Conservation (phyloP, 2,888 invertebrate genomes). For the Physocephala rufipes region DNA sequence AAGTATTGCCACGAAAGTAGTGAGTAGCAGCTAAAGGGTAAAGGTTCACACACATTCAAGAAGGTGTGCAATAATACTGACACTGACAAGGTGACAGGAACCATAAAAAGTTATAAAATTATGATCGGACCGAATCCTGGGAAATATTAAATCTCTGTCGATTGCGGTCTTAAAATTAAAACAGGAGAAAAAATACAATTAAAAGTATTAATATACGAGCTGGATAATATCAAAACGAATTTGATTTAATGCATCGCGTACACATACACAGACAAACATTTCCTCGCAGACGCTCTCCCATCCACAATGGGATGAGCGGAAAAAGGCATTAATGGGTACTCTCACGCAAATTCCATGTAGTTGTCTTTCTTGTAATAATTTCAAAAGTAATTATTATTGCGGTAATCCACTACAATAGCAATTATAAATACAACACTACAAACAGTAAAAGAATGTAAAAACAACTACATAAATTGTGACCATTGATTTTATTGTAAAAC, state of each 20-base stretch:
- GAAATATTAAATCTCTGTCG: not conserved
- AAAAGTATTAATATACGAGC: slow-evolving; percentile 13
- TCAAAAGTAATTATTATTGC: not conserved
- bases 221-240: not conserved
- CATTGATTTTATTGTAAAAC: too few species aligned
- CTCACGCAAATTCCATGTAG: too few species aligned
- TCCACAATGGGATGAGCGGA: not conserved
- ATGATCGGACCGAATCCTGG: not conserved
- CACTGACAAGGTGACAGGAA: too few species aligned
- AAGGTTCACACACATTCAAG: too few species aligned
- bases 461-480: too few species aligned
- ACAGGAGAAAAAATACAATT: not conserved
- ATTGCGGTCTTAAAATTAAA: not conserved
- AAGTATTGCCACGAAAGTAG: too few species aligned
- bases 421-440: not conserved
- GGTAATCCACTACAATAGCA: not conserved
- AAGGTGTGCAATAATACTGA: too few species aligned
- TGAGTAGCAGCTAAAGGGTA: too few species aligned
- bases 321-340: too few species aligned
- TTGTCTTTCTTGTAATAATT: too few species aligned
- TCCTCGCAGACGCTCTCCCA: not conserved
- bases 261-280: not conserved
- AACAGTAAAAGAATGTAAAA: not conserved
- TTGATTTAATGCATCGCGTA: slow-evolving; percentile 11
- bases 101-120: too few species aligned